Conservation (phyloP, 2,888 invertebrate genomes). For the Oligia latruncula region DNA sequence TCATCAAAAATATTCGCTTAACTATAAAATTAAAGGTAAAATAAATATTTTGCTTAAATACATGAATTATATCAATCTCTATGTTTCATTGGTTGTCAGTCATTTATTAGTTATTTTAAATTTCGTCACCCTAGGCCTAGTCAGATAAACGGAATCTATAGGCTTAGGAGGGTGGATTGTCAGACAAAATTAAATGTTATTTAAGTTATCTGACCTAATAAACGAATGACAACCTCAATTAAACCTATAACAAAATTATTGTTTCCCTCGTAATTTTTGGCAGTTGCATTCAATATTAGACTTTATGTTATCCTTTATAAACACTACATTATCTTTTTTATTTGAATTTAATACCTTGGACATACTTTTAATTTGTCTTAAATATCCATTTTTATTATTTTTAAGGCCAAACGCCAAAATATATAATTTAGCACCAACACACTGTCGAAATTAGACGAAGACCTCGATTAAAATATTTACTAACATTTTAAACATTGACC, state of each 20-base stretch:
- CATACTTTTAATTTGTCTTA: constrained; percentile 49
- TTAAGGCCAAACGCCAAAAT: constrained; percentile 53
- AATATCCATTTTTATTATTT: constrained; percentile 35
- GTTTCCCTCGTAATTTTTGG: constrained; percentile 73
- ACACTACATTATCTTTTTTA: constrained; percentile 48
- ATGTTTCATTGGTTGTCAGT: constrained; percentile 62
- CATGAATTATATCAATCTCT: constrained; percentile 63
- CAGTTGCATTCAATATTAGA: constrained; percentile 69
- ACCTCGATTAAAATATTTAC: constrained; percentile 42
- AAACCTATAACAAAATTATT: constrained; percentile 44
- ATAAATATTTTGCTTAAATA: constrained; percentile 65
- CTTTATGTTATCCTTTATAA: constrained; percentile 52
- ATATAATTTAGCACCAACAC: constrained; percentile 74
- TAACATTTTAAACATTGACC: constrained; percentile 44
- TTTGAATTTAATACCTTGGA: constrained; percentile 66
- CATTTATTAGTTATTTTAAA: constrained; percentile 24
- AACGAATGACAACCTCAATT: constrained; percentile 48
- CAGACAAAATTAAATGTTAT: constrained; percentile 4
- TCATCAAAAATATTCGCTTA: constrained; percentile 63
- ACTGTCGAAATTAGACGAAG: constrained; percentile 48
- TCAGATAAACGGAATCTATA: not conserved
- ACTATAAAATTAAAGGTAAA: constrained; percentile 54
- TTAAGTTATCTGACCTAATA: constrained; percentile 3
- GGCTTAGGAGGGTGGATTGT: too few relatives aligned
- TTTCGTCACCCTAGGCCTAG: not conserved